Evolutionary conservation across 2,113 vertebrate species (phyloP).

Genomic region (Nycticryphes semicollaris): DNA sequence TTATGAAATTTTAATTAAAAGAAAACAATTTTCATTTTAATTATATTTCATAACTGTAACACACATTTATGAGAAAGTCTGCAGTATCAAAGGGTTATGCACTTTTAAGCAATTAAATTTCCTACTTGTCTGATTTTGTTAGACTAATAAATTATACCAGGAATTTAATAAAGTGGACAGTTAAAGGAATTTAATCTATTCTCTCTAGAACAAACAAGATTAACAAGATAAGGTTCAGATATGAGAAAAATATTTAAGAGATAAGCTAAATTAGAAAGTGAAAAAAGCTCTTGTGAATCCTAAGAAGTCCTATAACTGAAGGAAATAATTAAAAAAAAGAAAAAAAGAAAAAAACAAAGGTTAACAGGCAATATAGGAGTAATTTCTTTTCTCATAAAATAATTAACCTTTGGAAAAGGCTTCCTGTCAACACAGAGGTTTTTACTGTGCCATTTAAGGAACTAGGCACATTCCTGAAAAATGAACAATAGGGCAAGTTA

Average conservation of each 20-base stretch:
- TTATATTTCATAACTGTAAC: conserved; percentile 43
- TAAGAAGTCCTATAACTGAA: conserved; percentile 39
- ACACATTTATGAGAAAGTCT: conserved; percentile 53
- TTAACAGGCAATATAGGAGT: conserved; percentile 62
- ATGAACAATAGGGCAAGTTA: conserved; percentile 25
- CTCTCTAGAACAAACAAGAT: conserved; percentile 76
- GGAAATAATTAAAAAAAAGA: conserved; percentile 54
- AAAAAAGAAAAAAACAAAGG: conserved; percentile 49
- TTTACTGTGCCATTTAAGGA: conserved; percentile 53
- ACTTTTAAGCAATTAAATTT: conserved; percentile 78
- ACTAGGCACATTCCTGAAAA: conserved; percentile 44
- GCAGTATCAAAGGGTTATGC: conserved; percentile 56
- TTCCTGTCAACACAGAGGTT: conserved; percentile 59
- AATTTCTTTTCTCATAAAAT: conserved; percentile 70
- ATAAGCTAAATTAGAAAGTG: conserved; percentile 71
- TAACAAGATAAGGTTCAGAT: conserved; percentile 70
- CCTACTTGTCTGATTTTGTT: conserved; percentile 75
- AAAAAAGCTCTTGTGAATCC: conserved; percentile 48
- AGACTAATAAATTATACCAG: conserved; percentile 74
- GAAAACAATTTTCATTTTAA: conserved; percentile 61
- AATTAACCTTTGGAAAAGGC: conserved; percentile 73
- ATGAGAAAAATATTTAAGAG: conserved; percentile 71
- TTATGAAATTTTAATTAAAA: conserved; percentile 56
- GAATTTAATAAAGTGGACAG: conserved; percentile 80
- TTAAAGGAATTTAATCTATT: conserved; percentile 76